Evolutionary conservation across 1,140 invertebrate species (phyloP), one percentile per base, ranked within the genome.

Genomic region (Plectrocnemia conspersa): DNA sequence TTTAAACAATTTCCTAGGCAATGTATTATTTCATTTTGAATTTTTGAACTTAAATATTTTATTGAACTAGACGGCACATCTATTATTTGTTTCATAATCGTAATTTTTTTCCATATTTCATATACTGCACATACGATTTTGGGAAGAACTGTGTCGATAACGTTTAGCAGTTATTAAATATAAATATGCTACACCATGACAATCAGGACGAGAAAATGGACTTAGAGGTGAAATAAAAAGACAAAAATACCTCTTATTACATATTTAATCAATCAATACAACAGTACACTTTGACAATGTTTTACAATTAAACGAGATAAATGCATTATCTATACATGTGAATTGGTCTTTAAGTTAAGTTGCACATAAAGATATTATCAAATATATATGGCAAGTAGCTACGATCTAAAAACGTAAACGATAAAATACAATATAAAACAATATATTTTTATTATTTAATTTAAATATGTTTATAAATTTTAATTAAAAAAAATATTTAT

Each of bases 191-290:
- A n/a, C n/a, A n/a, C n/a, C n/a, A n/a, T n/a, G n/a, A n/a, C n/a
- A n/a, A n/a, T n/a, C n/a, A n/a, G n/a, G n/a, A n/a, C n/a, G n/a
- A n/a, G n/a, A n/a, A n/a, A n/a, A n/a, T n/a, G n/a, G n/a, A n/a
- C n/a, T n/a, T n/a, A n/a, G n/a, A n/a, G n/a, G n/a, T n/a, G n/a
- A n/a, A n/a, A n/a, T n/a, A n/a, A n/a, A 29, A 29, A 29, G n/a
- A 6, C 6, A 29, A 29, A 7, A 29, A 29, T 29, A n/a, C n/a
- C 6, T 29, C 27, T 50, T 53, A 53, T 52, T 53, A 55, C 53
- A 56, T 60, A 52, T 54, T 60, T 59, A 59, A 50, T 59, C 45
- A 55, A 52, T 60, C 54, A 56, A 60, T 60, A 60, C 58, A 60
- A 60, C 54, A 52, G 54, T 60, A 60, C 54, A 60, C 54, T 54